Evolutionary conservation across 2,888 invertebrate species (phyloP).

Genomic region (Drosophila pseudotalamancana): DNA sequence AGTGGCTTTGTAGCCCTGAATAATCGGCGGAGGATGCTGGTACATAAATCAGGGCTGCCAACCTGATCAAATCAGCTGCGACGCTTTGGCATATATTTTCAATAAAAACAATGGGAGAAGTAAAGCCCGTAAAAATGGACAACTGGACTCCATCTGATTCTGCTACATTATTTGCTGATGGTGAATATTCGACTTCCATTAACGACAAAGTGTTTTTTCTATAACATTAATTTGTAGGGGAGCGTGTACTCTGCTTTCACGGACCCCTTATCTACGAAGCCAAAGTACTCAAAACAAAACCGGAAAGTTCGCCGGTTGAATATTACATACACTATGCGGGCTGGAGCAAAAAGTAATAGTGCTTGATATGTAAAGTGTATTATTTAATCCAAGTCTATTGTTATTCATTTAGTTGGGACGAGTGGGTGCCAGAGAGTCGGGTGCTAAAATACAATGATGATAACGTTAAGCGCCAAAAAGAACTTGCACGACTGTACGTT

Average conservation of each 20-base stretch:
- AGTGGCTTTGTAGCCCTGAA: slow-evolving; percentile 18
- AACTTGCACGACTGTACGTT: slow-evolving; percentile 86
- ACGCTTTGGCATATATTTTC: slow-evolving; percentile 70
- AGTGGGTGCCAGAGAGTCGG: slow-evolving; percentile 96
- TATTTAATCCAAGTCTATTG: slow-evolving; percentile 22
- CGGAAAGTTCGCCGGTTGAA: slow-evolving; percentile 93
- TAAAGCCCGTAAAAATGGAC: slow-evolving; percentile 61
- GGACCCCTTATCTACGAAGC: slow-evolving; percentile 98
- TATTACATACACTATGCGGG: slow-evolving; percentile 98
- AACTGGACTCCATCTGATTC: slow-evolving; percentile 51
- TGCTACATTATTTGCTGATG: slow-evolving; percentile 87
- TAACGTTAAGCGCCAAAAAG: slow-evolving; percentile 94
- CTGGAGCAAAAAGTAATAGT: slow-evolving; percentile 96
- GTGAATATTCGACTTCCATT: slow-evolving; percentile 82
- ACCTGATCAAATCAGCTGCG: slow-evolving; percentile 32
- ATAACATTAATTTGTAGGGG: slow-evolving; percentile 86
- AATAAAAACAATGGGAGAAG: slow-evolving; percentile 65
- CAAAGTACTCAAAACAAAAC: slow-evolving; percentile 94
- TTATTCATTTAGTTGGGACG: slow-evolving; percentile 90
- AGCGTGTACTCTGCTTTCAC: slow-evolving; percentile 97
- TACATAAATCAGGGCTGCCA: slow-evolving; percentile 34
- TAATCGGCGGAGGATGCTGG: slow-evolving; percentile 11
- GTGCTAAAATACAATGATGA: slow-evolving; percentile 96
- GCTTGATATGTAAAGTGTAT: background rate
- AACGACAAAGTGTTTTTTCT: background rate